Base-by-base conservation (phyloP, 30 jellyfish, hydroid and myxozoan species). In the Nemopilema nomurai region DNA sequence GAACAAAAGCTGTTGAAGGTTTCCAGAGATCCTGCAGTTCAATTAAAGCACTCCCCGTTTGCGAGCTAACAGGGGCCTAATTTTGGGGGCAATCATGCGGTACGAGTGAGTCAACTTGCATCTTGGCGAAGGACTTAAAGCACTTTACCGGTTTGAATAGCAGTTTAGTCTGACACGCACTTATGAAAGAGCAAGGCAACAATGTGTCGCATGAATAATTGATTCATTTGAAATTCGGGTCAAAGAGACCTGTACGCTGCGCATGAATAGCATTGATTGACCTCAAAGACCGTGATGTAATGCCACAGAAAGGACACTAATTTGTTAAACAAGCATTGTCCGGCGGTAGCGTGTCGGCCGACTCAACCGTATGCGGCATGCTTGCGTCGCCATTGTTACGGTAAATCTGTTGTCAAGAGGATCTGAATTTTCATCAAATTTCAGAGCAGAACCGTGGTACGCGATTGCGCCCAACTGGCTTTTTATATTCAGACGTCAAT, bases 231-330 rank as follows among this genome's bases (percentile, higher is more conserved):
- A 31, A 24, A n/a, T 49, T 7, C n/a, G 51, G 49, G 83, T 32
- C 49, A 16, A 73, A 73, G 83, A 31, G 70, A 66, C 70, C 69
- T 73, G 33, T 67, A 73, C 41, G 19, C n/a, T 73, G 8, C 83
- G 51, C 24, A 51, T 66, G 28, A 4, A 73, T 19, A 24, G 49
- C 26, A 3, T 73, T 33, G 4, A 26, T n/a, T 16, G 33, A 33
- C 0, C 32, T 18, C 51, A 9, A 16, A 29, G 23, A 18, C 49
- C 51, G 64, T 0, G 24, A 18, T 18, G 32, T 30, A 73, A 30
- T 16, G 33, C 32, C 16, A 73, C 22, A 49, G 4, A 73, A 41
- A 25, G 22, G 69, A 41, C 32, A 66, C 23, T 30, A 71, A 71
- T 71, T 25, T 62, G 50, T 71, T 28, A 31, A 73, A 73, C 83